Evolutionary conservation across 2,888 invertebrate genomes (phyloP).

Genomic region (Torymus texanus): DNA sequence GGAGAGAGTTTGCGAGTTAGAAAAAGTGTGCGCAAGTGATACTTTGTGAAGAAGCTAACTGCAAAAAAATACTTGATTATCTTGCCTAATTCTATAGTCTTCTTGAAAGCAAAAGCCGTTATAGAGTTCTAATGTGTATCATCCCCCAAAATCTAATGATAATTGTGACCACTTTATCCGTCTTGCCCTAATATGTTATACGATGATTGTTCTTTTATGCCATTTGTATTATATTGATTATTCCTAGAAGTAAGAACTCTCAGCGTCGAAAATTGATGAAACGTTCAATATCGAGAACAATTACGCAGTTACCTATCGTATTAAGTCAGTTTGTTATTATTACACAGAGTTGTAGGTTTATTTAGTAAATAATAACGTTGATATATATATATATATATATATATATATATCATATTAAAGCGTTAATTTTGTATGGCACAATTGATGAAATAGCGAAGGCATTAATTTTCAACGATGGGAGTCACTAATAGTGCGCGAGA

Average conservation of each 20-base stretch:
- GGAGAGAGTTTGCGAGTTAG: constrained; percentile 44
- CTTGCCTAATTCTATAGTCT: constrained; percentile 70
- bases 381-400: too few species aligned
- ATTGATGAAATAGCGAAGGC: too few species aligned
- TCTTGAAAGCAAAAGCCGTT: constrained; percentile 60
- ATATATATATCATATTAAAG: too few species aligned
- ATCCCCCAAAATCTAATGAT: constrained; percentile 60
- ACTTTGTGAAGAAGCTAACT: constrained; percentile 25
- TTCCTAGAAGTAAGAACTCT: constrained; percentile 21
- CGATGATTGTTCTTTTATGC: constrained; percentile 62
- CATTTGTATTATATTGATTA: constrained; percentile 59
- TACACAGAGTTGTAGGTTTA: too few species aligned
- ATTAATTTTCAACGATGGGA: too few species aligned
- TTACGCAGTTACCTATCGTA: too few species aligned
- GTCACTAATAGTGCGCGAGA: neutral
- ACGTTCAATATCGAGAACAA: neutral
- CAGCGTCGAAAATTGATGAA: neutral
- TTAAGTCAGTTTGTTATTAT: too few species aligned
- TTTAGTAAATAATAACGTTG: too few species aligned
- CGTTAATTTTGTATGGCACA: too few species aligned
- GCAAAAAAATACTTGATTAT: constrained; percentile 50
- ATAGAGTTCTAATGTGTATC: constrained; percentile 60
- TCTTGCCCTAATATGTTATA: constrained; percentile 59
- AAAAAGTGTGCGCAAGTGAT: constrained; percentile 38
- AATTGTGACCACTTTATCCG: constrained; percentile 63